Evolutionary conservation across 1,140 invertebrate species (phyloP), one percentile per base, ranked within the genome.

Genomic region (Hydropsyche tenuis): DNA sequence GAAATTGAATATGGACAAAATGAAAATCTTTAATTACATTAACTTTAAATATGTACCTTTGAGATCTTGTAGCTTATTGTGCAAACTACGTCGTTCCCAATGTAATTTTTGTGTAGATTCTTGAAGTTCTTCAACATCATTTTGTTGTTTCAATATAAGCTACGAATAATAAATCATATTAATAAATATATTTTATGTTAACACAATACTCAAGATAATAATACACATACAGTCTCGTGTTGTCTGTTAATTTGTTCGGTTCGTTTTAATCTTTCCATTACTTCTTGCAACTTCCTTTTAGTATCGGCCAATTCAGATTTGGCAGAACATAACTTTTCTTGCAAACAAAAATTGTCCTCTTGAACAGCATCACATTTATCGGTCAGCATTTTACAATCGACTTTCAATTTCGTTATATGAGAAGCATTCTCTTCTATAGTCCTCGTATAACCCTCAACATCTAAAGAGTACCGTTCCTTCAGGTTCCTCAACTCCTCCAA

Each of bases 1-100:
- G 23, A 69, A 25, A 70, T 6, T 7, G n/a, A 7, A 16, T 37
- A 16, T 16, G 22, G 16, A 16, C 5, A 23, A 16, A 5, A 56
- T 23, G 6, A 56, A 9, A 11, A n/a, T 11, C 43, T 11, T 46
- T n/a, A 46, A 46, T 46, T n/a, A 46, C n/a, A n/a, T n/a, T n/a
- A n/a, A n/a, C n/a, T n/a, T n/a, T n/a, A n/a, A n/a, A n/a, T 37
- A 7, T 20, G 18, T 72, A 77, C 75, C 76, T 79, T 88, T 86
- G 72, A 86, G 70, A 77, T 86, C 85, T 78, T 86, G 85, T 63
- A 86, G 83, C 0, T 79, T 78, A 74, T 86, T 85, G 37, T 86
- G 85, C 0, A 86, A 69, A 23, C 75, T 27, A 75, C 85, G 79
- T 18, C 84, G 80, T 62, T 85, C 82, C 76, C 76, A 77, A 48